Percentiles rank a stretch among this genome's conserved stretches.
Evolutionary conservation across 2,888 invertebrate genomes (phyloP).

Genomic region (Dastarcus helophoroides): DNA sequence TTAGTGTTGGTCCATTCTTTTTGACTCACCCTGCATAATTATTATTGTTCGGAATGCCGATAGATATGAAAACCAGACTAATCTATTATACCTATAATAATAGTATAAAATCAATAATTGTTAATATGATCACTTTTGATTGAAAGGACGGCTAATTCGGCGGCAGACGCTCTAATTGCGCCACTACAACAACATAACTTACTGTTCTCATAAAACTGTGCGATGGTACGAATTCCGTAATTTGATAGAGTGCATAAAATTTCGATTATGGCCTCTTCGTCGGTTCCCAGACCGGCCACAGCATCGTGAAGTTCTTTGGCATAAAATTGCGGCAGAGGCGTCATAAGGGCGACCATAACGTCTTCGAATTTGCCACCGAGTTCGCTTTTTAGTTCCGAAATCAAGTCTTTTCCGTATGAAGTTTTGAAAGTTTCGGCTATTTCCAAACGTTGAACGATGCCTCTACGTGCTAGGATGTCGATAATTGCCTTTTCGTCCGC

Average conservation of each 20-base stretch:
- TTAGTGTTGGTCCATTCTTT: no score
- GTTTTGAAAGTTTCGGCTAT: conserved; percentile 88
- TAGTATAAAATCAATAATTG: no score
- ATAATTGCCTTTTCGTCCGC: conserved; percentile 88
- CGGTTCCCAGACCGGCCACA: conserved; percentile 76
- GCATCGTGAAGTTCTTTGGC: conserved; percentile 84
- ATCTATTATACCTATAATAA: no score
- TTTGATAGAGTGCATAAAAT: conserved; percentile 86
- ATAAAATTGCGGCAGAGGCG: conserved; percentile 79
- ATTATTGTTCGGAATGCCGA: no score
- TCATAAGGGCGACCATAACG: conserved; percentile 83
- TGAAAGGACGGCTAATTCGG: no score
- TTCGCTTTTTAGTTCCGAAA: conserved; percentile 80
- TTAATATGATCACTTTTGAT: no score
- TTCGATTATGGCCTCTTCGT: conserved; percentile 84
- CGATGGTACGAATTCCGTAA: conserved; percentile 76
- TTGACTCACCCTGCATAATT: no score
- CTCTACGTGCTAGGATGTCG: conserved; percentile 76
- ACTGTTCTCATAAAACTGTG: conserved; percentile 73
- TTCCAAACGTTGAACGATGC: conserved; percentile 82
- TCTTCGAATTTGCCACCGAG: conserved; percentile 82
- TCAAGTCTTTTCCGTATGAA: conserved; percentile 71
- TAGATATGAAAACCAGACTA: no score
- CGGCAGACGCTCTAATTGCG: no score
- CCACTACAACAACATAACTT: conserved; percentile 40